phyloP scores from a whole-genome alignment of 2,888 invertebrate genomes.

The Troides aeacus region DNA sequence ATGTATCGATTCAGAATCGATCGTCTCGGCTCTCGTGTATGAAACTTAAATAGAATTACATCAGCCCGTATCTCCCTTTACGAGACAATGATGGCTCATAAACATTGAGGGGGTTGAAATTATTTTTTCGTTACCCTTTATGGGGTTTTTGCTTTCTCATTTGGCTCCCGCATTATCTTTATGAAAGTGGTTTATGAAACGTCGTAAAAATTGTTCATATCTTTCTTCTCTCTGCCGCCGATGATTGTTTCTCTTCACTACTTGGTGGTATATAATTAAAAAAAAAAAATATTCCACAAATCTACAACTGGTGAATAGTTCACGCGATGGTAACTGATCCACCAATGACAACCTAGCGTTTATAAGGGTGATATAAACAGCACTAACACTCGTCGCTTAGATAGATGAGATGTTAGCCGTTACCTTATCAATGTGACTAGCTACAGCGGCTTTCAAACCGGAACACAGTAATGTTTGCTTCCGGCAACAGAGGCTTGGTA shows the following conservation, averaged over 20 bases:
- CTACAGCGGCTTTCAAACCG: too few species aligned
- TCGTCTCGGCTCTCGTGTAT: constrained; percentile 19
- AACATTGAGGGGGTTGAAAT: constrained; percentile 21
- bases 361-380: too few species aligned
- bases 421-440: too few species aligned
- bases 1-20: constrained; percentile 17
- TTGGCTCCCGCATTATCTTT: constrained; percentile 20
- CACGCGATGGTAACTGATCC: too few species aligned
- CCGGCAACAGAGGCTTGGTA: too few species aligned
- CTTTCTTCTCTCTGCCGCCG: not conserved
- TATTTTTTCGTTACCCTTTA: constrained; percentile 28
- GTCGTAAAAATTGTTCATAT: constrained; percentile 15
- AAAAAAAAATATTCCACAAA: too few species aligned
- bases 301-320: too few species aligned
- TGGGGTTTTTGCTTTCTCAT: constrained; percentile 22
- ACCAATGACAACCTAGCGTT: too few species aligned
- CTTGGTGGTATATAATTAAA: too few species aligned
- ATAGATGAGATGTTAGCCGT: too few species aligned
- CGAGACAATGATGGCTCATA: constrained; percentile 27
- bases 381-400: too few species aligned
- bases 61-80: constrained; percentile 28
- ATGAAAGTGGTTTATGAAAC: constrained; percentile 17
- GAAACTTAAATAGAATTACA: constrained; percentile 28
- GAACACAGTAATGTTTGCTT: too few species aligned
- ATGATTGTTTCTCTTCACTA: not conserved